phyloP scores from a whole-genome alignment of 2,888 invertebrate genomes.

The Coenonympha glycerion region DNA sequence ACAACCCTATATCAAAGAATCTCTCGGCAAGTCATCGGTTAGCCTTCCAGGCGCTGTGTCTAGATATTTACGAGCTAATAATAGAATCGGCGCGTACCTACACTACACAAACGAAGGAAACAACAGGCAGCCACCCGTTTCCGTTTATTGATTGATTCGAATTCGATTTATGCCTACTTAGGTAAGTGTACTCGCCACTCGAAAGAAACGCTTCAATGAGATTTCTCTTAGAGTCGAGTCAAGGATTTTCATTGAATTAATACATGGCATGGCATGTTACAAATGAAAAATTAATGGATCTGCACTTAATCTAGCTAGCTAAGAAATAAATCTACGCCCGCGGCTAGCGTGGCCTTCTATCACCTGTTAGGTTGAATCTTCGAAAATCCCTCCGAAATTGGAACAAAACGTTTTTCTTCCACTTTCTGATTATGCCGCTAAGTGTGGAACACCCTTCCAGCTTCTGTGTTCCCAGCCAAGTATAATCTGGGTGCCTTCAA shows the following conservation, averaged over 20 bases:
- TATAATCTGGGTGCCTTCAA: too few relatives aligned
- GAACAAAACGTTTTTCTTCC: too few relatives aligned
- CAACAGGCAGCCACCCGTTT: slow-evolving; percentile 12
- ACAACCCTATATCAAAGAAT: slow-evolving; percentile 17
- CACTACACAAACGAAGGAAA: slow-evolving; percentile 20
- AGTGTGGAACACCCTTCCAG: too few relatives aligned
- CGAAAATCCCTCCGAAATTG: too few relatives aligned
- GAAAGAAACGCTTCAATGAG: not conserved
- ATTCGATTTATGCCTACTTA: slow-evolving; percentile 1
- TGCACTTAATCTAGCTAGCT: too few relatives aligned
- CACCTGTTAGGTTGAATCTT: too few relatives aligned
- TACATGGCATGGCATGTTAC: too few relatives aligned
- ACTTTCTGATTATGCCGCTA: too few relatives aligned
- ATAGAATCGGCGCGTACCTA: slow-evolving; percentile 17
- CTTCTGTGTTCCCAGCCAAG: too few relatives aligned
- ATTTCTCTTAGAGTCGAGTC: slow-evolving; percentile 7
- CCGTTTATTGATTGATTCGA: slow-evolving; percentile 20
- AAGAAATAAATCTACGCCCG: too few relatives aligned
- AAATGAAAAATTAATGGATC: too few relatives aligned
- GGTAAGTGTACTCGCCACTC: not conserved
- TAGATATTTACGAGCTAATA: slow-evolving; percentile 20
- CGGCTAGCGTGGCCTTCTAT: too few relatives aligned
- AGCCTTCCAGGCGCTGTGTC: slow-evolving; percentile 12
- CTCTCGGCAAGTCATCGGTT: slow-evolving; percentile 4
- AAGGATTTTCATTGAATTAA: not conserved